phyloP scores from a whole-genome alignment of 1,140 invertebrate species.

The Globodera rostochiensis region DNA sequence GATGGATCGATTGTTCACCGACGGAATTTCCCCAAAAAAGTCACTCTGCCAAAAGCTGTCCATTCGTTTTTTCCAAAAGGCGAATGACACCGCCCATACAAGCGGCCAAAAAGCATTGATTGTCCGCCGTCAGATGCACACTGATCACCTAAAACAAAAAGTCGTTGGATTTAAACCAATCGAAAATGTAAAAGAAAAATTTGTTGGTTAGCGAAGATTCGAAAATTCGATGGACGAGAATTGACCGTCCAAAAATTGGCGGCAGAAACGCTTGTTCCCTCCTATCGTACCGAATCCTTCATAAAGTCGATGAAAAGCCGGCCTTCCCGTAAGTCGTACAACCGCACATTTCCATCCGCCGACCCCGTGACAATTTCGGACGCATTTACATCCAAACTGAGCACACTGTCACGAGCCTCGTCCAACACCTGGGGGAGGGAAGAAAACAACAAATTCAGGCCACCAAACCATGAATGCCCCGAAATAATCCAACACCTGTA shows the following conservation, averaged over 20 bases:
- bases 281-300: conserved; percentile 22
- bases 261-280: not conserved
- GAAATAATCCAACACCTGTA: conserved; percentile 33
- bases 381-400: conserved; percentile 41
- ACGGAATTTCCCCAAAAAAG: no score
- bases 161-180: not conserved
- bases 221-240: no score
- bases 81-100: conserved; percentile 38
- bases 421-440: conserved; percentile 38
- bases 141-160: conserved; percentile 28
- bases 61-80: conserved; percentile 47
- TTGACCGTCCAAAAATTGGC: no score
- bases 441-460: not conserved
- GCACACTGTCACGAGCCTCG: conserved; percentile 50
- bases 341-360: conserved; percentile 40
- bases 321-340: conserved; percentile 52
- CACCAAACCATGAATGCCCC: not conserved
- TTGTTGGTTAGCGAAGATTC: no score
- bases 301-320: conserved; percentile 49
- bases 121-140: conserved; percentile 50
- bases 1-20: no score
- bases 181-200: no score
- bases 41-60: conserved; percentile 48
- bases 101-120: conserved; percentile 46
- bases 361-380: conserved; percentile 50